A percentile compares a stretch with the other conserved stretches of the same genome.
Evolutionary conservation across 2,797 vertebrate genomes (phyloP).

Genomic region (Gymnopithys bicolor): DNA sequence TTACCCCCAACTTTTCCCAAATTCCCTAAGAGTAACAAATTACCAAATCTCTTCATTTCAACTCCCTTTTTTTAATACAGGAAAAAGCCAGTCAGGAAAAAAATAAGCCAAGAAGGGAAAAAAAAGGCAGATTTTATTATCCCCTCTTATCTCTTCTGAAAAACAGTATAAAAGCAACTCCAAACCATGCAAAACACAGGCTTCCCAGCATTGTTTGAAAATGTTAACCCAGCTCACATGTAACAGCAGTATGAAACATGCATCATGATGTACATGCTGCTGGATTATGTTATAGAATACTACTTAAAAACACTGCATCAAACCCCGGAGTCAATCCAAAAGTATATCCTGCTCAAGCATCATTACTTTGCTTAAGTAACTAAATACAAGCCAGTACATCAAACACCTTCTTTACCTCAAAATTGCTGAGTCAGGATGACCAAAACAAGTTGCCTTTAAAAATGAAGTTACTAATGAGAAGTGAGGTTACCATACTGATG

Average conservation of each 20-base stretch:
- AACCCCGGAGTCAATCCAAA: not conserved
- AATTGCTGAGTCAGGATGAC: not conserved
- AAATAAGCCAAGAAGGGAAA: not conserved
- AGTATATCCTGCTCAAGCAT: not conserved
- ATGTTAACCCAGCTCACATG: not conserved
- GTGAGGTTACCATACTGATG: not conserved
- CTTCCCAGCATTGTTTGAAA: slow-evolving; percentile 20
- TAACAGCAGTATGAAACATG: not conserved
- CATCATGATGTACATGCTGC: not conserved
- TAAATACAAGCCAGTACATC: not conserved
- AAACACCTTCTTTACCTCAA: not conserved
- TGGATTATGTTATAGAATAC: not conserved
- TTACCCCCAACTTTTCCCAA: not conserved
- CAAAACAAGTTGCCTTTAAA: not conserved
- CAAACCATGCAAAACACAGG: not conserved
- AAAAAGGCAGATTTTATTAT: not conserved
- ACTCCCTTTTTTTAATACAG: not conserved
- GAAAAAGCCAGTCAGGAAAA: not conserved
- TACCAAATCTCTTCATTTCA: not conserved
- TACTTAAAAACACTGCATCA: not conserved
- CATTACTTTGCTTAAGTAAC: not conserved
- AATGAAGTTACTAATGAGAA: not conserved
- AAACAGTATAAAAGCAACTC: slow-evolving; percentile 34
- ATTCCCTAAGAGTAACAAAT: not conserved
- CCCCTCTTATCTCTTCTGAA: not conserved